Evolutionary conservation across 2,797 vertebrate genomes (phyloP).

Genomic region (Australoheros facetus): DNA sequence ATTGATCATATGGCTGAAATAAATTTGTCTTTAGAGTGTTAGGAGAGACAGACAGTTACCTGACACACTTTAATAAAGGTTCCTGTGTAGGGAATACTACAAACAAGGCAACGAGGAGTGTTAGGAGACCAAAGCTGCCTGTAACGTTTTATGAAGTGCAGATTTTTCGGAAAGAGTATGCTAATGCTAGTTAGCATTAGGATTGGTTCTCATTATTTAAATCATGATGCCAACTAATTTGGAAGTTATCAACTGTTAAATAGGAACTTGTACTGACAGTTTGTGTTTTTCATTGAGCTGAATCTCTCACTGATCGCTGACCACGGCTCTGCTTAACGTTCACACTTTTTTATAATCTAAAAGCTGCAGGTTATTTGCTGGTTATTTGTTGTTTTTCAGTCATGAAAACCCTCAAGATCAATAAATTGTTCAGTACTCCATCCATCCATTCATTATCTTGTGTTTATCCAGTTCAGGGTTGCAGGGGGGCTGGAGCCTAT

Average conservation of each 20-base stretch:
- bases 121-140: no score
- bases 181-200: not conserved
- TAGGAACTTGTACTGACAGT: not conserved
- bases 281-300: not conserved
- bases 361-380: not conserved
- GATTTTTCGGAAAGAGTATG: not conserved
- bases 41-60: no score
- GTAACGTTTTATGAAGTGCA: not conserved
- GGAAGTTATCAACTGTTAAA: not conserved
- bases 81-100: not conserved
- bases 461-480: no score
- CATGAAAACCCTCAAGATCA: fast-evolving
- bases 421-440: no score
- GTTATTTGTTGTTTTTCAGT: not conserved
- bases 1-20: no score
- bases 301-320: not conserved
- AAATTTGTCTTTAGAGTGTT: no score
- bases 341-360: not conserved
- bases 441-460: no score
- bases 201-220: no score
- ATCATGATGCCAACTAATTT: not conserved
- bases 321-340: not conserved
- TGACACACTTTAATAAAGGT: not conserved
- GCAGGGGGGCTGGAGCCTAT: no score
- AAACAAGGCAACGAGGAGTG: not conserved